A percentile compares a stretch with the other conserved stretches of the same genome.
phyloP scores from a whole-genome alignment of 2,888 invertebrate species.

The Ametastegia equiseti region DNA sequence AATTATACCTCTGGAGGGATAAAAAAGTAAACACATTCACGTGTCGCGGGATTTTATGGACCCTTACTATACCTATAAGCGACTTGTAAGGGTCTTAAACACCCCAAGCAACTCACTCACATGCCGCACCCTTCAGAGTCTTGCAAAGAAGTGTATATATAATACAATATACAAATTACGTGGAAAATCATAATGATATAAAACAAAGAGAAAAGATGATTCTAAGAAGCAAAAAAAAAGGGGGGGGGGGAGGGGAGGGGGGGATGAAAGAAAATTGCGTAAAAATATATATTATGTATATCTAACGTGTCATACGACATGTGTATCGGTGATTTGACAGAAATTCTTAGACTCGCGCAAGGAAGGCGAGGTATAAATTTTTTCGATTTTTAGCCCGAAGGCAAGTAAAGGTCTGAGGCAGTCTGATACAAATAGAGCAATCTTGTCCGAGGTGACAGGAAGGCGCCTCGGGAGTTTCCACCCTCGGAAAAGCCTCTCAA shows the following conservation, averaged over 20 bases:
- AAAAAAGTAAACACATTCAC: background rate
- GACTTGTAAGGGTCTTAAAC: background rate
- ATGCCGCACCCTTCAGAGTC: background rate
- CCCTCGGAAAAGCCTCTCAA: background rate
- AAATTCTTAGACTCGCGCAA: background rate
- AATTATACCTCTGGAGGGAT: background rate
- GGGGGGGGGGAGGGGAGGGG: too few species aligned
- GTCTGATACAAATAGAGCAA: constrained; percentile 10
- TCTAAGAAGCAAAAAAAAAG: too few species aligned
- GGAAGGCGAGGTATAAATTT: background rate
- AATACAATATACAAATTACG: background rate
- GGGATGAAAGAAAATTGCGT: too few species aligned
- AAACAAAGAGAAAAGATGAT: background rate
- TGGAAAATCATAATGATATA: background rate
- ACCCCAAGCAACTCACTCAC: background rate
- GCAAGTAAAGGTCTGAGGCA: background rate
- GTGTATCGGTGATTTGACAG: background rate
- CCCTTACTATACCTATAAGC: background rate
- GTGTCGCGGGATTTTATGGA: constrained; percentile 7
- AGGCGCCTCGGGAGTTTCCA: background rate
- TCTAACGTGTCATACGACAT: background rate
- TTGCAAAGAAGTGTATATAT: background rate
- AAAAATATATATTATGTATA: too few species aligned
- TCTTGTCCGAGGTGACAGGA: background rate
- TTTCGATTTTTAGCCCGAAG: background rate